Conservation (phyloP, 1,140 invertebrate species). For the Oryzaephilus surinamensis region DNA sequence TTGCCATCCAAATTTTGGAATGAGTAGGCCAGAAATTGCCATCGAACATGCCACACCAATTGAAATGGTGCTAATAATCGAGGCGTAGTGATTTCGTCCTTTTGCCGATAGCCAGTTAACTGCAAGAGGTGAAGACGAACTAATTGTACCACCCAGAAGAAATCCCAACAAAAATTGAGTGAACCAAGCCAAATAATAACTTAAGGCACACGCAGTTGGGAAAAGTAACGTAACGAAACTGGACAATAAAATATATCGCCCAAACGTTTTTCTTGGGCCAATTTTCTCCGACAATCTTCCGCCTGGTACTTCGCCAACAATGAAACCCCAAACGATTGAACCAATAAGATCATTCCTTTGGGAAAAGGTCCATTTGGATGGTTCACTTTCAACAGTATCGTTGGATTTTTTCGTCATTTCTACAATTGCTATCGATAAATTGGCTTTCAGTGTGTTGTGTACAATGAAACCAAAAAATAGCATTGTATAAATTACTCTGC, state of each 20-base stretch:
- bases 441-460: constrained; percentile 74
- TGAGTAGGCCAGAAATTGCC: constrained; percentile 66
- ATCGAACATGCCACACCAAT: constrained; percentile 69
- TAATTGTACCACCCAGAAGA: constrained; percentile 72
- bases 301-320: constrained; percentile 74
- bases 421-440: constrained; percentile 77
- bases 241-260: constrained; percentile 67
- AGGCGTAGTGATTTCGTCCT: constrained; percentile 72
- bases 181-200: constrained; percentile 43
- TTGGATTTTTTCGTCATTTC: constrained; percentile 53
- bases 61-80: constrained; percentile 73
- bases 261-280: constrained; percentile 69
- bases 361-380: constrained; percentile 26
- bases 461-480: constrained; percentile 76
- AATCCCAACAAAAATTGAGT: constrained; percentile 54
- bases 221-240: constrained; percentile 69
- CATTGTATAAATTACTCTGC: too few species aligned
- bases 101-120: constrained; percentile 79
- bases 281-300: constrained; percentile 68
- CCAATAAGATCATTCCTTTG: constrained; percentile 67
- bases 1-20: constrained; percentile 63
- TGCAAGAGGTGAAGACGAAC: constrained; percentile 77
- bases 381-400: not conserved
- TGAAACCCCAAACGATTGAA: constrained; percentile 80
- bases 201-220: constrained; percentile 53